These are phyloP conservation scores for Anoplopoma fimbria DNA, from an alignment of 2,113 vertebrate genomes.

Conservation along the genomic window DNA sequence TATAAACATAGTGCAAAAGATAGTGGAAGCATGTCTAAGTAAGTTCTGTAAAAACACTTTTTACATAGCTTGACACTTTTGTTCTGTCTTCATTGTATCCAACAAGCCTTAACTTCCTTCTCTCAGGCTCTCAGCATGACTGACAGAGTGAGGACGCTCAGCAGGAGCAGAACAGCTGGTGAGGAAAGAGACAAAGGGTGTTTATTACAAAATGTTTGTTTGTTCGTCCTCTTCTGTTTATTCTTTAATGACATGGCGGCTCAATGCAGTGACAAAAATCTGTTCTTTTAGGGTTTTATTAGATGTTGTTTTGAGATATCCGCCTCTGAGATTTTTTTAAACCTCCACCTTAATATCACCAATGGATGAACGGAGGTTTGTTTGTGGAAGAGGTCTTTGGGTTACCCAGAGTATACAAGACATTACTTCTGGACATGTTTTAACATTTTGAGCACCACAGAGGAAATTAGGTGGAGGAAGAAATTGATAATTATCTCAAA, in stretches of 20 bases:
- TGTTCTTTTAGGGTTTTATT: neutral
- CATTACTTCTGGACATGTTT: too few species aligned
- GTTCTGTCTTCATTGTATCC: neutral
- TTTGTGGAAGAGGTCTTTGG: too few species aligned
- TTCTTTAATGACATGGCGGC: neutral
- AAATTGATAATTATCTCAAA: too few species aligned
- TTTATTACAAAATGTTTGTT: neutral
- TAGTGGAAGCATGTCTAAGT: neutral
- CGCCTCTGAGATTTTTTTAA: too few species aligned
- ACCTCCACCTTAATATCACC: too few species aligned
- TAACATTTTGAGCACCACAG: too few species aligned
- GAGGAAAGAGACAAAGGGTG: neutral
- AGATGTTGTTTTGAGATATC: too few species aligned
- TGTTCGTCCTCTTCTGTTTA: neutral
- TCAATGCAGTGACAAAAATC: neutral
- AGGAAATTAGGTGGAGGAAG: too few species aligned
- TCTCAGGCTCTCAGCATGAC: constrained; percentile 19
- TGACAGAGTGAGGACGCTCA: constrained; percentile 30
- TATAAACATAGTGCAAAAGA: constrained; percentile 14
- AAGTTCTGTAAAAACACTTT: neutral
- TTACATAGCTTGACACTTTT: neutral
- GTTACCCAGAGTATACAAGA: too few species aligned
- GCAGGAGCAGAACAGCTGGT: constrained; percentile 50
- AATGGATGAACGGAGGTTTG: neutral
- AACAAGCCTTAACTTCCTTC: neutral